Conservation (phyloP, 2,888 invertebrate genomes). For the Ichneumoninae sp. region DNA sequence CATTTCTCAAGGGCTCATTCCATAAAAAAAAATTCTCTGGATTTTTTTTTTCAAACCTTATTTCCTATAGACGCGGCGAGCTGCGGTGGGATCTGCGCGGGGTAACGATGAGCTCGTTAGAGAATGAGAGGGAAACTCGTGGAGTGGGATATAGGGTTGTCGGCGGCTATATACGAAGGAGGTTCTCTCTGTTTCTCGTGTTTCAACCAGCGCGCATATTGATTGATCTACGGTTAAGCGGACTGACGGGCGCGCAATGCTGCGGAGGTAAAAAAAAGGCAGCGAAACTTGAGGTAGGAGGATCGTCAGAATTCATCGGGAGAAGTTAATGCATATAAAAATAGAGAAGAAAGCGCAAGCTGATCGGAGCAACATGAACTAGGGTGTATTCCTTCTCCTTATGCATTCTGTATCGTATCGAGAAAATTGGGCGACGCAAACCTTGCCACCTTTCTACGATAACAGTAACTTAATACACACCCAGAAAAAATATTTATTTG, state of each 20-base stretch:
- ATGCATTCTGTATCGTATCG: not conserved
- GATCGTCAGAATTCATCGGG: slow-evolving; percentile 36
- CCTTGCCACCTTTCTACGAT: too few relatives aligned
- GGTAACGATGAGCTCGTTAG: slow-evolving; percentile 80
- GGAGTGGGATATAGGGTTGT: slow-evolving; percentile 58
- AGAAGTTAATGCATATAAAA: slow-evolving; percentile 34
- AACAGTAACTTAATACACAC: not conserved
- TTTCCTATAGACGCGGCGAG: slow-evolving; percentile 36
- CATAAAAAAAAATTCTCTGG: slow-evolving; percentile 78
- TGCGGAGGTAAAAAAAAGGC: slow-evolving; percentile 69
- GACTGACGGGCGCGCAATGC: slow-evolving; percentile 75
- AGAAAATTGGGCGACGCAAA: not conserved
- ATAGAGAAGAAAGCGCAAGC: not conserved
- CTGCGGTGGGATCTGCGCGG: slow-evolving; percentile 33
- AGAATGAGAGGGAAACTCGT: slow-evolving; percentile 60
- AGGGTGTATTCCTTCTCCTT: not conserved
- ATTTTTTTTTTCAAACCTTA: slow-evolving; percentile 74
- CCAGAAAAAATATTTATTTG: too few relatives aligned
- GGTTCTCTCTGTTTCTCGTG: slow-evolving; percentile 52
- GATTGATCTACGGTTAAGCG: slow-evolving; percentile 82
- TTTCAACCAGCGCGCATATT: slow-evolving; percentile 76
- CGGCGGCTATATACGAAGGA: slow-evolving; percentile 66
- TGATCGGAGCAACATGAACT: not conserved
- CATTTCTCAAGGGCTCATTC: slow-evolving; percentile 80
- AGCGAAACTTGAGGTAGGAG: slow-evolving; percentile 70